Evolutionary conservation across 2,797 vertebrate species (phyloP).

Genomic region (Eremophila alpestris): DNA sequence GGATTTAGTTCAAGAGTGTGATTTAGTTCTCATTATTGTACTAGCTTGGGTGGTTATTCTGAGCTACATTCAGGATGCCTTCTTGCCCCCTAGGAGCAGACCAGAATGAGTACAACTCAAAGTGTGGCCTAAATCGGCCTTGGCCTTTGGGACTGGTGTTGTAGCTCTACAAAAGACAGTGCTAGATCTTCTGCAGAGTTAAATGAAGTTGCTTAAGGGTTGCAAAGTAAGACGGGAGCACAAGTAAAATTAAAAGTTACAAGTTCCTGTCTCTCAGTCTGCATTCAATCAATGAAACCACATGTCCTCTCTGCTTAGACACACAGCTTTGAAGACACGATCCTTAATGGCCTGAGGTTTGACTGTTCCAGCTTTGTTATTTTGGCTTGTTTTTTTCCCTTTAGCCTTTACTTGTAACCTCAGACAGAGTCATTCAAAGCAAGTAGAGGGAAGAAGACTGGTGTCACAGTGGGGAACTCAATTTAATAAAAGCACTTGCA

Average conservation of each 20-base stretch:
- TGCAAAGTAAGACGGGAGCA: neutral
- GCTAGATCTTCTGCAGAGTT: neutral
- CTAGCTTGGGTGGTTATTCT: neutral
- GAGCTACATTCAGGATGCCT: neutral
- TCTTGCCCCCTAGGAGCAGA: neutral
- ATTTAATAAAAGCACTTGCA: constrained; percentile 24
- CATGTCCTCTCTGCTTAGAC: constrained; percentile 6
- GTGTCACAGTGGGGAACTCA: constrained; percentile 27
- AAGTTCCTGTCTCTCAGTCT: constrained; percentile 24
- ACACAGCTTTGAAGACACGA: constrained; percentile 19
- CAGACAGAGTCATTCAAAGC: neutral
- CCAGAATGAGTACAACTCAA: neutral
- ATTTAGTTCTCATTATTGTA: neutral
- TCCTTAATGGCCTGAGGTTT: constrained; percentile 5
- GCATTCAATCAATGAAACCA: constrained; percentile 40
- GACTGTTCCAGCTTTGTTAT: constrained; percentile 27
- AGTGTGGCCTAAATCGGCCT: neutral
- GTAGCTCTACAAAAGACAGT: neutral
- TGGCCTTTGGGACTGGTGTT: neutral
- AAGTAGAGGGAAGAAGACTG: constrained; percentile 16
- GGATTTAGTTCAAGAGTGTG: neutral
- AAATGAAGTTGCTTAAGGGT: neutral
- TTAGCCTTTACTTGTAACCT: constrained; percentile 21
- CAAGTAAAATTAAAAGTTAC: constrained; percentile 41
- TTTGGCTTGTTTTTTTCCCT: neutral